Evolutionary conservation across 1,140 invertebrate genomes (phyloP).

Genomic region (Bombus haemorrhoidalis): DNA sequence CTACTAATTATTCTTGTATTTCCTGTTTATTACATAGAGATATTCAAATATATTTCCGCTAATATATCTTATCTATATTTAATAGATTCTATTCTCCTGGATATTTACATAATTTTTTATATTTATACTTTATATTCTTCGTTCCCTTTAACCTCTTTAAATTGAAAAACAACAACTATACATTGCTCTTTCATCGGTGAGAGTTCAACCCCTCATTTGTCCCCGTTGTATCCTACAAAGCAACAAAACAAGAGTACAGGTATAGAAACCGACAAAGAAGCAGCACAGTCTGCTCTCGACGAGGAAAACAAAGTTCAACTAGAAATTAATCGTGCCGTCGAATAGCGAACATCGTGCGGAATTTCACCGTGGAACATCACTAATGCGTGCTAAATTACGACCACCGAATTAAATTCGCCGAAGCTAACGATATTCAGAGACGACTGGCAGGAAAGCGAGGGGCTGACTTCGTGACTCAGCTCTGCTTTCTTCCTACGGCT

Average conservation of each 20-base stretch:
- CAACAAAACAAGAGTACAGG: neutral
- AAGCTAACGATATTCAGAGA: constrained; percentile 57
- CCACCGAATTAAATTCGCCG: constrained; percentile 47
- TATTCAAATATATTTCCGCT: too few species aligned
- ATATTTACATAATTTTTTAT: neutral
- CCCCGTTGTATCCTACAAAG: neutral
- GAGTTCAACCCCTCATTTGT: neutral
- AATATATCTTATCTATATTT: too few species aligned
- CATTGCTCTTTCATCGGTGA: neutral
- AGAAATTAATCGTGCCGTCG: constrained; percentile 32
- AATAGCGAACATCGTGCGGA: neutral
- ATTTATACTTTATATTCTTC: neutral
- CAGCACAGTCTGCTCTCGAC: neutral
- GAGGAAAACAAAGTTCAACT: constrained; percentile 23
- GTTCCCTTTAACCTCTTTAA: neutral
- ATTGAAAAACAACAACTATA: neutral
- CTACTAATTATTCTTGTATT: neutral
- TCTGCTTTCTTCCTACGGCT: constrained; percentile 55
- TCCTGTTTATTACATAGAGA: neutral
- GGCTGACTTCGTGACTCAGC: constrained; percentile 49
- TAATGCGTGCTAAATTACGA: constrained; percentile 46
- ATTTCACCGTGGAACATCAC: constrained; percentile 31
- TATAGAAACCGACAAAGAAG: too few species aligned
- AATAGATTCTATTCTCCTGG: neutral
- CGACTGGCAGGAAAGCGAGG: neutral